Base-by-base conservation (phyloP, 1,140 invertebrate species). In the Brachystomella parvula region DNA sequence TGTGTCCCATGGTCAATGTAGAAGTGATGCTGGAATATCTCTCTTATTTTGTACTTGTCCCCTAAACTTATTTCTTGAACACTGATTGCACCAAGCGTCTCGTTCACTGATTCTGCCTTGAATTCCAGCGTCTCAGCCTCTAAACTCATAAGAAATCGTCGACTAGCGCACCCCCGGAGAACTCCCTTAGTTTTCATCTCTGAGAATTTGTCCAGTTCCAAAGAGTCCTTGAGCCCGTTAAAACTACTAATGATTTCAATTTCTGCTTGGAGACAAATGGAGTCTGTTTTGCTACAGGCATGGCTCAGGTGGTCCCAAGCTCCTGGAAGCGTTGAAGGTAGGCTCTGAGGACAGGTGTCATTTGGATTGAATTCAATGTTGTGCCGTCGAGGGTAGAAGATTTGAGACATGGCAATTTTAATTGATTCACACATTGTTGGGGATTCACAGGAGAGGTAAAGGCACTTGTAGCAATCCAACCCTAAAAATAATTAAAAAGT, bases 381-480 rank as follows among this genome's bases (percentile, higher is more conserved):
- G 53, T 70, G 68, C 17, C 63, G 61, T 32, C 69, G 69, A 2
- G 67, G 68, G 3, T 63, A 32, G 47, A 73, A 73, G 47, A 67
- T 62, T 62, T 30, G 33, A 3, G 56, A n/a, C 65, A 72, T 70
- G 31, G 68, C 59, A 6, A 47, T 19, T 49, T 65, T 69, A 24
- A 72, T 70, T 39, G 71, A 70, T 32, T 70, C 71, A 32, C 71
- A 72, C 24, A 72, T 66, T 35, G 61, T 63, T 29, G 60, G 58
- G 19, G 71, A 72, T 2, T 69, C 53, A 49, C 71, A 72, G 1
- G 58, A 24, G 17, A 72, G 53, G 12, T 62, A 67, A 64, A 72
- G 65, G 63, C 71, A 72, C 68, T 72, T 65, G 71, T 67, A 70
- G 56, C 71, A 72, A n/a, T 49, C 44, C 12, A 72, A 59, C 19